Evolutionary conservation across 2,797 vertebrate species (phyloP).

Genomic region (Manis crassicaudata): DNA sequence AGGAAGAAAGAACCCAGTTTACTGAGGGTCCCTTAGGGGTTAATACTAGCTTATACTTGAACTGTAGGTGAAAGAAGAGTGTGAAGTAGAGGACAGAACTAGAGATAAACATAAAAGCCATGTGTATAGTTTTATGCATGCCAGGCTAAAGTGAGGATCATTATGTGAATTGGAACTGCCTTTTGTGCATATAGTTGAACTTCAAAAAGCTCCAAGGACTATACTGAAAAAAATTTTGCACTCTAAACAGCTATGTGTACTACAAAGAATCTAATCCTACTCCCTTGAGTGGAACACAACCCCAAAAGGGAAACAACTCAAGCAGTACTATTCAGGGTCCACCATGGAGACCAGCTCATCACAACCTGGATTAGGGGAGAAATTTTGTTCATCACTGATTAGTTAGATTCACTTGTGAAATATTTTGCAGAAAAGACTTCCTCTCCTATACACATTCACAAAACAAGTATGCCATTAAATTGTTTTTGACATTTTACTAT

Average conservation of each 20-base stretch:
- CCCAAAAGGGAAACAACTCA: slow-evolving; percentile 5
- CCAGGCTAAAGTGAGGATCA: background rate
- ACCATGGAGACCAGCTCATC: background rate
- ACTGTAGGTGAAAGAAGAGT: background rate
- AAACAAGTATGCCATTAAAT: background rate
- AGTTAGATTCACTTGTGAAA: slow-evolving; percentile 17
- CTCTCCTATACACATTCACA: slow-evolving; percentile 6
- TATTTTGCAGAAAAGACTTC: background rate
- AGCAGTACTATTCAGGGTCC: background rate
- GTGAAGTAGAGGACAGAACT: background rate
- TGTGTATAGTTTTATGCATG: background rate
- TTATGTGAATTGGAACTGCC: background rate
- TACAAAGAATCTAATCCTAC: background rate
- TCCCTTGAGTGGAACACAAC: background rate
- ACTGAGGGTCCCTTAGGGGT: background rate
- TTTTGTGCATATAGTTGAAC: slow-evolving; percentile 33
- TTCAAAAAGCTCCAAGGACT: slow-evolving; percentile 25
- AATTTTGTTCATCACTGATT: background rate
- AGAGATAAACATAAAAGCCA: background rate
- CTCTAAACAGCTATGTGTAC: background rate
- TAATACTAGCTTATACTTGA: background rate
- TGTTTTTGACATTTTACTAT: background rate
- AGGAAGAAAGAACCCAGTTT: background rate
- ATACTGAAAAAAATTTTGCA: slow-evolving; percentile 4
- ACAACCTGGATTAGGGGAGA: background rate